Percentiles rank a stretch among this genome's conserved stretches.
Conservation (phyloP, 2,797 vertebrate genomes). For the Rhabdomys pumilio region DNA sequence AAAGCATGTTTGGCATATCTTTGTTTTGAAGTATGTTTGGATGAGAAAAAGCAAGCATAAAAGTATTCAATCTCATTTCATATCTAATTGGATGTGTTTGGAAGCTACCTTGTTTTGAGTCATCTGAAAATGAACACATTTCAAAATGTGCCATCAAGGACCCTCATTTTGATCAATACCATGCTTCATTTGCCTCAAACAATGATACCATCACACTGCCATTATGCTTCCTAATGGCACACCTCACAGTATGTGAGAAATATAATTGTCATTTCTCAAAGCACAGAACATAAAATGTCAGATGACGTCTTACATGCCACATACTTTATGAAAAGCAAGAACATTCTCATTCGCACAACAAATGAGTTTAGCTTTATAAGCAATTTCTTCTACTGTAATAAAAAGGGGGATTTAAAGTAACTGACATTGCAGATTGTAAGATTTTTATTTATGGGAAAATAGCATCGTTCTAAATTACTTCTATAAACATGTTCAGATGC, state of each 20-base stretch:
- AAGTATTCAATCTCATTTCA: slow-evolving; percentile 15
- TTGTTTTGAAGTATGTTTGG: slow-evolving; percentile 26
- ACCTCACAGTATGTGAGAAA: slow-evolving; percentile 46
- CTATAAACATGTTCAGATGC: slow-evolving; percentile 72
- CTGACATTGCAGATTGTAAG: slow-evolving; percentile 75
- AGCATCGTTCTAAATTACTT: slow-evolving; percentile 63
- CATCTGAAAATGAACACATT: background rate
- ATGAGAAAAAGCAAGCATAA: slow-evolving; percentile 25
- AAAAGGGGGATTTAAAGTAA: slow-evolving; percentile 72
- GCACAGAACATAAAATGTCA: slow-evolving; percentile 45
- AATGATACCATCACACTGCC: slow-evolving; percentile 11
- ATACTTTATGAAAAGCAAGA: slow-evolving; percentile 62
- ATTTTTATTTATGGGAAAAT: slow-evolving; percentile 67
- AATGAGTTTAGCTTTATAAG: slow-evolving; percentile 65
- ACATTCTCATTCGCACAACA: slow-evolving; percentile 72
- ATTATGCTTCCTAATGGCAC: slow-evolving; percentile 43
- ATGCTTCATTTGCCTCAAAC: slow-evolving; percentile 43
- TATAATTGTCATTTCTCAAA: slow-evolving; percentile 63
- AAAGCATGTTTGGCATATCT: background rate
- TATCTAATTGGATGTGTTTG: background rate
- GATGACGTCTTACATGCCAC: slow-evolving; percentile 40
- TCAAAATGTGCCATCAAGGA: background rate
- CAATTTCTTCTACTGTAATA: slow-evolving; percentile 47
- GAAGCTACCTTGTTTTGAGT: slow-evolving; percentile 17
- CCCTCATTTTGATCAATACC: slow-evolving; percentile 67